Evolutionary conservation across 2,113 vertebrate species (phyloP), one percentile per base, ranked within the genome.

Genomic region (Hippocampus mohnikei): DNA sequence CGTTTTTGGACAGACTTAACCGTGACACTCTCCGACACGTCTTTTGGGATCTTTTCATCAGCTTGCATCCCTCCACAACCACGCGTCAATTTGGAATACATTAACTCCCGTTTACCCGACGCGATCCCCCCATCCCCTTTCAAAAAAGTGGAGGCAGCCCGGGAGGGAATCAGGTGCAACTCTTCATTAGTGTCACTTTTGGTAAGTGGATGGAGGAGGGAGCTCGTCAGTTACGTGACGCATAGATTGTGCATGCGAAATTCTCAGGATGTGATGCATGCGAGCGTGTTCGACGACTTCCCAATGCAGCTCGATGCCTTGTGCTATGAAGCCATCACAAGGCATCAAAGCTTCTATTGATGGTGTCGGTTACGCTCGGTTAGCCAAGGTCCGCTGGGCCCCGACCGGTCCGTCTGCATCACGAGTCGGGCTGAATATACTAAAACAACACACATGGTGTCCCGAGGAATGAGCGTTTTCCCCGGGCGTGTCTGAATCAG

Each of bases 401-500:
- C 40, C 37, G 37, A 62, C 10, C 33, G 29, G 12, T 44, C 5
- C 2, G 25, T 27, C 60, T 79, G 66, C 60, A 33, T 12, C 61
- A 10, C 13, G 12, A 67, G 50, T 70, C 75, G 78, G 71, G 65
- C 42, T 42, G 80, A 71, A 64, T 78, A 67, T 40, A 58, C 70
- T 84, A 76, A 80, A 75, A 79, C 75, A 68, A 27, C 25, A 7
- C 33, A 62, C 59, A 10, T 40, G 59, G 18, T 21, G 44, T 16
- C 44, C 6, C 23, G 10, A 5, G 40, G 76, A 67, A 78, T 41
- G 66, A 75, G 41, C 70, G 66, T 73, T 66, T 44, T 48, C 13
- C 25, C 81, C 85, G 86, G 91, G 90, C 70, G 91, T 92, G 89
- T 91, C 89, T 89, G 80, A 79, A 81, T 86, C 84, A 84, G 80